phyloP scores from a whole-genome alignment of 2,888 invertebrate genomes.

The Dasypogon diadema region DNA sequence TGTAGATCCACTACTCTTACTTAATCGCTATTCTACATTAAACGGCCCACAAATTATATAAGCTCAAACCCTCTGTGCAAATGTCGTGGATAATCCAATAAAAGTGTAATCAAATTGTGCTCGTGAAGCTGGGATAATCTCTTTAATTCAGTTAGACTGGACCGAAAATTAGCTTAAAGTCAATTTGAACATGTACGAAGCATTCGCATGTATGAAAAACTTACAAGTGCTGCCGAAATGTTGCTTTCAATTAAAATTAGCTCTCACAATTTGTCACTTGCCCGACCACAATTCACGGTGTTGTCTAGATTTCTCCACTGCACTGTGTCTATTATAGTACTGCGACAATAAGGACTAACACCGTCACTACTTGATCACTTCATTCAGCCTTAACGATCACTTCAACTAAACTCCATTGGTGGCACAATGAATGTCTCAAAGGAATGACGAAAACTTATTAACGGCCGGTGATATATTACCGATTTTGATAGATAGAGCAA shows the following conservation, averaged over 20 bases:
- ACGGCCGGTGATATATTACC: too few relatives aligned
- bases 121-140: constrained; percentile 41
- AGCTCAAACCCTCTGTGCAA: not conserved
- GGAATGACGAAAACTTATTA: not conserved
- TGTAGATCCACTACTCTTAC: not conserved
- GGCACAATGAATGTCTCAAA: not conserved
- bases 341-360: constrained; percentile 21
- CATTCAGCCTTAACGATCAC: constrained; percentile 6
- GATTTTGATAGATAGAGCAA: not conserved
- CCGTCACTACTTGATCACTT: constrained; percentile 6
- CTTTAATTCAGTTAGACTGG: constrained; percentile 45
- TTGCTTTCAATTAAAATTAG: constrained; percentile 26
- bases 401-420: not conserved
- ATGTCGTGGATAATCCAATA: constrained; percentile 34
- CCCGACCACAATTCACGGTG: not conserved
- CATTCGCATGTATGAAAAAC: constrained; percentile 36
- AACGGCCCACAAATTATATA: constrained; percentile 25
- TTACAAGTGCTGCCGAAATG: constrained; percentile 13
- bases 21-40: constrained; percentile 10
- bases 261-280: constrained; percentile 42
- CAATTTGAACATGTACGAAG: constrained; percentile 10
- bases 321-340: not conserved
- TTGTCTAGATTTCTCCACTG: not conserved
- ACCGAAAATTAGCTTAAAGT: constrained; percentile 37
- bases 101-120: constrained; percentile 46